Percentiles rank a stretch among this genome's conserved stretches.
These are phyloP conservation scores for Nannobrachium achirus DNA, from an alignment of 2,113 vertebrate species.

Conservation along the genomic window DNA sequence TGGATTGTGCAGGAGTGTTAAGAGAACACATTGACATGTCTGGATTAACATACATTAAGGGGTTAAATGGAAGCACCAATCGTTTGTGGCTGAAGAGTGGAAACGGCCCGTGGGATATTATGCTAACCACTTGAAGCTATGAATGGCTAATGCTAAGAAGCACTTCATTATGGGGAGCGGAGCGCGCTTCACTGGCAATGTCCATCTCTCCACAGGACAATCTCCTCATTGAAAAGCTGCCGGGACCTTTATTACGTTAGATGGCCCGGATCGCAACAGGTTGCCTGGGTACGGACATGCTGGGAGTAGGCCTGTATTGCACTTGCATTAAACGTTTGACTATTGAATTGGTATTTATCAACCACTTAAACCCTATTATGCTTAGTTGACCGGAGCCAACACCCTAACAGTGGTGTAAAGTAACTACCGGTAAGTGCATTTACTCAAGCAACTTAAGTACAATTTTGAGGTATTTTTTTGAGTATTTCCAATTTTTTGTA, in stretches of 20 bases:
- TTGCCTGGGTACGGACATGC: not conserved
- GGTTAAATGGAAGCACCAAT: slow-evolving; percentile 77
- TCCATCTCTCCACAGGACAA: slow-evolving; percentile 59
- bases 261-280: slow-evolving; percentile 40
- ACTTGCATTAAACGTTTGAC: not conserved
- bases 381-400: no score
- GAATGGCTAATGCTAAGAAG: slow-evolving; percentile 72
- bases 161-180: slow-evolving; percentile 67
- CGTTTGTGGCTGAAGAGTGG: slow-evolving; percentile 68
- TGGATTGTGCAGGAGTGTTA: slow-evolving; percentile 61
- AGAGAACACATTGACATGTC: slow-evolving; percentile 74
- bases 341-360: no score
- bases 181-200: slow-evolving; percentile 54
- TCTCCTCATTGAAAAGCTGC: slow-evolving; percentile 50
- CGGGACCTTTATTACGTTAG: slow-evolving; percentile 33
- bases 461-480: no score
- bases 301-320: no score
- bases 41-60: slow-evolving; percentile 78
- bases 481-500: no score
- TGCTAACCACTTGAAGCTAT: slow-evolving; percentile 72
- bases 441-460: no score
- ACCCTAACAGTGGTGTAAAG: no score
- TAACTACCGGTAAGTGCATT: no score
- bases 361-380: no score
- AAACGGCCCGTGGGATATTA: slow-evolving; percentile 71